These are phyloP conservation scores for Merluccius polli DNA, from an alignment of 2,797 vertebrate genomes.

Conservation along the genomic window DNA sequence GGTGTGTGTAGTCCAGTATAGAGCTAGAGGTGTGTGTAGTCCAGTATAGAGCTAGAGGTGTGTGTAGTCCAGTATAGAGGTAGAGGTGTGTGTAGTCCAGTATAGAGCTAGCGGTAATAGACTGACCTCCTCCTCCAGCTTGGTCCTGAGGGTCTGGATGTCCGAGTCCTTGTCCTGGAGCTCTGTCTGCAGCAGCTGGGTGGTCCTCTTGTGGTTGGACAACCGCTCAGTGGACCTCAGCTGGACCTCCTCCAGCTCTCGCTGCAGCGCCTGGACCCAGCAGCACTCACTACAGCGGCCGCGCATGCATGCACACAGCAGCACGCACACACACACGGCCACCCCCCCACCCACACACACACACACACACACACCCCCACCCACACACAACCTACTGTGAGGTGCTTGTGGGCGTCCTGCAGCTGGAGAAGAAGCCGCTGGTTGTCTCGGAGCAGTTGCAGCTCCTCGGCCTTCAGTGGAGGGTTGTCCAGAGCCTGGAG, in stretches of 20 bases:
- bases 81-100: no score
- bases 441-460: constrained; percentile 61
- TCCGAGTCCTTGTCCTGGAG: constrained; percentile 69
- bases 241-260: constrained; percentile 62
- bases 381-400: constrained; percentile 58
- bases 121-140: constrained; percentile 51
- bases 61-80: no score
- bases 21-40: no score
- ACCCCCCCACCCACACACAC: no score
- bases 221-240: constrained; percentile 45
- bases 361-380: no score
- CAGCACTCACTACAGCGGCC: neutral
- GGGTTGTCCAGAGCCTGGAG: constrained; percentile 44
- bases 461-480: constrained; percentile 31
- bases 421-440: constrained; percentile 55
- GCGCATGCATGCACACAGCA: no score
- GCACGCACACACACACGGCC: no score
- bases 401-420: constrained; percentile 52
- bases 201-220: constrained; percentile 65
- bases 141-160: constrained; percentile 41
- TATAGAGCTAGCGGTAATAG: neutral
- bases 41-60: no score
- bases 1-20: no score
- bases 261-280: neutral
- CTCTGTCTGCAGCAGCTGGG: constrained; percentile 71